Evolutionary conservation across 2,113 vertebrate genomes (phyloP).

Genomic region (Caracal caracal): DNA sequence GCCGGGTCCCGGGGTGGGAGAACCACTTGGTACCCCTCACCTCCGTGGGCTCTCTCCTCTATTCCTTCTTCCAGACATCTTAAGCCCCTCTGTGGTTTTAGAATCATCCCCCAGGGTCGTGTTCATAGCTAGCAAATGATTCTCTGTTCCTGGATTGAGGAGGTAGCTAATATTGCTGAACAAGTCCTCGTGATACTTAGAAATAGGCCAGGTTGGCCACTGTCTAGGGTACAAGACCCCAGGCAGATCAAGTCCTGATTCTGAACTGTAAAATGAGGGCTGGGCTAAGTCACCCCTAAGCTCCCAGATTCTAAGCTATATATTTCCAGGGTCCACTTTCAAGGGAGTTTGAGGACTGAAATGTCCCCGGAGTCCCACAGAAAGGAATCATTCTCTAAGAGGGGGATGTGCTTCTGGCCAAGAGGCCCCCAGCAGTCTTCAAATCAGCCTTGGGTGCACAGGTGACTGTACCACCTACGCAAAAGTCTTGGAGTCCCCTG

Average conservation of each 20-base stretch:
- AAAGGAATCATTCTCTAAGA: background rate
- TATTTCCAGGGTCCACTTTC: background rate
- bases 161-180: background rate
- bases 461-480: background rate
- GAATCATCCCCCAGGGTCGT: background rate
- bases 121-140: background rate
- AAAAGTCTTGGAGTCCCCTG: background rate
- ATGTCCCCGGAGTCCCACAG: background rate
- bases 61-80: background rate
- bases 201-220: background rate
- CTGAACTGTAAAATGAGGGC: background rate
- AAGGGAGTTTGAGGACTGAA: background rate
- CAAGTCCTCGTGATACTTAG: background rate
- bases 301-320: background rate
- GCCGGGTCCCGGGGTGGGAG: background rate
- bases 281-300: background rate
- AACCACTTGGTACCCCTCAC: background rate
- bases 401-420: background rate
- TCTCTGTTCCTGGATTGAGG: background rate
- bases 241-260: background rate
- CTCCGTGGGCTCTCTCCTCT: no score
- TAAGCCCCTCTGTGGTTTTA: background rate
- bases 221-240: background rate
- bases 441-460: background rate
- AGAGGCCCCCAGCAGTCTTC: background rate